These are phyloP conservation scores for Poliocrania exsul DNA, from an alignment of 2,797 vertebrate species.

Conservation along the genomic window DNA sequence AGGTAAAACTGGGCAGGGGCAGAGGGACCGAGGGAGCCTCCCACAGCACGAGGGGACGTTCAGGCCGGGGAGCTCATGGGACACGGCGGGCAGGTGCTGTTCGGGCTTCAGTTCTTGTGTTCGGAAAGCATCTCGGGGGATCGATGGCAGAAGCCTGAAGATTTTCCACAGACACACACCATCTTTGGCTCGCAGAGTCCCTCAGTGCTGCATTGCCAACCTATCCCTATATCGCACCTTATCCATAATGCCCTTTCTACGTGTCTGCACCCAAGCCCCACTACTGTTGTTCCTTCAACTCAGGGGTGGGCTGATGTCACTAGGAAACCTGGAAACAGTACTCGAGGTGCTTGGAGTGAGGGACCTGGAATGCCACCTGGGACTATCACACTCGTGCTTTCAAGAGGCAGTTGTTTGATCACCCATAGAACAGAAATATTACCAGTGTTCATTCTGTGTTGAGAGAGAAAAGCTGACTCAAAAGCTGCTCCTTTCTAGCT, in stretches of 20 bases:
- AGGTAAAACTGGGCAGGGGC: not conserved
- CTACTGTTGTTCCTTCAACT: not conserved
- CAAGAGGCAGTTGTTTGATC: not conserved
- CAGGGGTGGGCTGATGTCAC: not conserved
- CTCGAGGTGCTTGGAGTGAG: not conserved
- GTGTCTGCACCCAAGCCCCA: not conserved
- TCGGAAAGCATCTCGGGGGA: not conserved
- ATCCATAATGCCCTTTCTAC: fast-evolving
- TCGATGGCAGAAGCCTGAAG: not conserved
- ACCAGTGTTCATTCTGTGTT: fast-evolving
- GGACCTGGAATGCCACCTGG: not conserved
- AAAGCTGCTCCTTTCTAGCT: not conserved
- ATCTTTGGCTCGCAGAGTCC: not conserved
- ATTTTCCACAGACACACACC: fast-evolving
- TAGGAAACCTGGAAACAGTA: not conserved
- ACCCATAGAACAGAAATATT: not conserved
- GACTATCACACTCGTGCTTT: not conserved
- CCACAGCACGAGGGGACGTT: fast-evolving
- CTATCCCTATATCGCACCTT: not conserved
- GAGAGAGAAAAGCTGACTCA: not conserved
- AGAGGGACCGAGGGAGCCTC: not conserved
- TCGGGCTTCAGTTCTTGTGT: not conserved
- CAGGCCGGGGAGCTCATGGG: fast-evolving
- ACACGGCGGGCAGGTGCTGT: fast-evolving
- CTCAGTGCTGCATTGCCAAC: fast-evolving